Conservation (phyloP, 2,888 invertebrate species). For the Entomobrya multifasciata region DNA sequence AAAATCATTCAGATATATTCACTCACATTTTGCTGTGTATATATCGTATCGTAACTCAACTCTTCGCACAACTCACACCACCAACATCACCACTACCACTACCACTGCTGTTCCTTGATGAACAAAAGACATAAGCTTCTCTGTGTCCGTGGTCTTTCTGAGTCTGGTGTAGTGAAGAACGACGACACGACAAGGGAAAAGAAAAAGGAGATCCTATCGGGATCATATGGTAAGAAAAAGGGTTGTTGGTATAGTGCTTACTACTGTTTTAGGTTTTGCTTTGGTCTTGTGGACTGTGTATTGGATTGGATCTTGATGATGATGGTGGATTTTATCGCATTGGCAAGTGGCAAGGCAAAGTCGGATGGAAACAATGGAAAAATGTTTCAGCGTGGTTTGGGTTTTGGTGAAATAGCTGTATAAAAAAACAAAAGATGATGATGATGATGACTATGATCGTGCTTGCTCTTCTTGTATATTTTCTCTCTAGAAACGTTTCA, state of each 20-base stretch:
- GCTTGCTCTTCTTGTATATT: no score
- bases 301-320: no score
- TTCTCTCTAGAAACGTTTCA: no score
- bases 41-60: background rate
- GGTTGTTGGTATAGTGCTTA: no score
- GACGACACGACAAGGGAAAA: background rate
- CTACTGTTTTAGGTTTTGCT: no score
- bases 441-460: no score
- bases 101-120: background rate
- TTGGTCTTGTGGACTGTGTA: no score
- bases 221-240: slow-evolving; percentile 54
- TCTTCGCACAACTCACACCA: background rate
- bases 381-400: slow-evolving; percentile 2
- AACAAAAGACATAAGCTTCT: background rate
- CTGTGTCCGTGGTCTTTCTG: no score
- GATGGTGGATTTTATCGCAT: background rate
- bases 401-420: background rate
- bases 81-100: no score
- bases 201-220: slow-evolving; percentile 28
- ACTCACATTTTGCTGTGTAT: no score
- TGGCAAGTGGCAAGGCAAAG: background rate
- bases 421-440: no score
- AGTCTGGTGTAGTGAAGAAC: background rate
- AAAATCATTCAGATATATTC: background rate
- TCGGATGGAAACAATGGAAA: background rate